A percentile compares a stretch with the other conserved stretches of the same genome.
These are phyloP conservation scores for Drosophila atripex DNA, from an alignment of 2,888 invertebrate genomes.

Conservation along the genomic window DNA sequence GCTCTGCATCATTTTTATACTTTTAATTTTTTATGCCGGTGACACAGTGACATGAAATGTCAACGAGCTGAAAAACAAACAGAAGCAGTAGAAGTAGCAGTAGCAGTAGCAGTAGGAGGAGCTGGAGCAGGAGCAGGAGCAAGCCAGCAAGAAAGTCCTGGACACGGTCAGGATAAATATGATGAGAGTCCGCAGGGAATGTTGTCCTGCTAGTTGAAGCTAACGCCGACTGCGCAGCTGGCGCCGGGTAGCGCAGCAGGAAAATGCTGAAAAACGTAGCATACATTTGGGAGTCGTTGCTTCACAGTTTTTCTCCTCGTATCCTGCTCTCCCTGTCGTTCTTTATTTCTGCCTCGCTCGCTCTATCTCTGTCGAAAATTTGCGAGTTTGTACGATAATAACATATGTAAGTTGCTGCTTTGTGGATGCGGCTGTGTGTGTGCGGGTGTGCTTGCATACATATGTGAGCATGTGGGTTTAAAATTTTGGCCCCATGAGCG, in stretches of 20 bases:
- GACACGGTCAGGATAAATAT: constrained; percentile 61
- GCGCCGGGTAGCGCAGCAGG: constrained; percentile 46
- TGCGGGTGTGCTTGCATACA: constrained; percentile 16
- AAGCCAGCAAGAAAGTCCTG: constrained; percentile 27
- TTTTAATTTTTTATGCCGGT: constrained; percentile 77
- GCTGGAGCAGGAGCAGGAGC: neutral
- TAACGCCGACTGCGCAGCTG: constrained; percentile 8
- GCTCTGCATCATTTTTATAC: constrained; percentile 74
- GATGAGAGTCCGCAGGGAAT: constrained; percentile 68
- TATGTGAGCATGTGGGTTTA: constrained; percentile 47
- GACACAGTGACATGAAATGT: constrained; percentile 80
- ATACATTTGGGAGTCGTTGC: constrained; percentile 74
- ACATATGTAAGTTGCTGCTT: constrained; percentile 74
- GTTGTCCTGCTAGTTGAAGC: constrained; percentile 47
- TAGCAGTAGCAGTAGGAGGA: neutral
- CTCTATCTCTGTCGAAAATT: constrained; percentile 68
- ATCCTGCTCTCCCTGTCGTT: neutral
- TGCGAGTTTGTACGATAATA: constrained; percentile 79
- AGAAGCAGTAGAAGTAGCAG: constrained; percentile 24
- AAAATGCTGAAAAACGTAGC: constrained; percentile 71
- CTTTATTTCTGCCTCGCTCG: neutral
- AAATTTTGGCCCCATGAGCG: constrained; percentile 71
- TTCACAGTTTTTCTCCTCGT: constrained; percentile 15
- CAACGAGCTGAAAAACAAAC: constrained; percentile 79
- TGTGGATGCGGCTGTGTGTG: constrained; percentile 19